Conservation (phyloP, 2,888 invertebrate species). For the Xanthia togata region DNA sequence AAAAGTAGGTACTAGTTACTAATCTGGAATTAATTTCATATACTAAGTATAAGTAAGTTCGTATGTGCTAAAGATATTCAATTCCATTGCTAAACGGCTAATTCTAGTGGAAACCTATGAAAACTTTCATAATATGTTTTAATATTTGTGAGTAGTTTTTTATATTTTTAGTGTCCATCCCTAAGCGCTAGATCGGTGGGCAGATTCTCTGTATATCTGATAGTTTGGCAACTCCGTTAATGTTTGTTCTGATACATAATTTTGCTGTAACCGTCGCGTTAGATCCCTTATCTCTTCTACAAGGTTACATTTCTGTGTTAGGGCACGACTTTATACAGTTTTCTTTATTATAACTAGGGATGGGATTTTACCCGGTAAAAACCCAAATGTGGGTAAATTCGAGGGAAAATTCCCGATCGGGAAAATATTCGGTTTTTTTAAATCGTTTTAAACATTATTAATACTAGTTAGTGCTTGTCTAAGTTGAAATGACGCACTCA, state of each 20-base stretch:
- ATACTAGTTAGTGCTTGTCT: too few species aligned
- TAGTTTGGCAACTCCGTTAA: conserved; percentile 77
- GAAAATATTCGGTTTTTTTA: too few species aligned
- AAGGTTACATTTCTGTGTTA: conserved; percentile 30
- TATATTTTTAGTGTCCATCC: conserved; percentile 54
- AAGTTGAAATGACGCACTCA: too few species aligned
- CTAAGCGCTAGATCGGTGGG: conserved; percentile 65
- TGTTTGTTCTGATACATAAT: conserved; percentile 69
- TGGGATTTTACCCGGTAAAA: too few species aligned
- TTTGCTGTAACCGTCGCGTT: conserved; percentile 62
- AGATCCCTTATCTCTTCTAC: conserved; percentile 53
- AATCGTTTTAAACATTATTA: too few species aligned
- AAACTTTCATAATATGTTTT: background rate
- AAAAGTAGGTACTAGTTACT: background rate
- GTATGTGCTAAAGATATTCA: background rate
- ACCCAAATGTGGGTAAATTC: too few species aligned
- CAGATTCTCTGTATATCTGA: conserved; percentile 74
- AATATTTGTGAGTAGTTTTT: background rate
- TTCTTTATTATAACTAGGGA: background rate
- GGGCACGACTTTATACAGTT: background rate
- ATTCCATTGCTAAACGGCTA: background rate
- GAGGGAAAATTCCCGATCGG: too few species aligned
- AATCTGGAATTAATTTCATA: background rate
- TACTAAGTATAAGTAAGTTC: background rate
- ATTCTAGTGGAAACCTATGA: background rate